Percentiles rank a stretch among this genome's conserved stretches.
Evolutionary conservation across 2,888 invertebrate species (phyloP).

Genomic region (Urechis unicinctus): DNA sequence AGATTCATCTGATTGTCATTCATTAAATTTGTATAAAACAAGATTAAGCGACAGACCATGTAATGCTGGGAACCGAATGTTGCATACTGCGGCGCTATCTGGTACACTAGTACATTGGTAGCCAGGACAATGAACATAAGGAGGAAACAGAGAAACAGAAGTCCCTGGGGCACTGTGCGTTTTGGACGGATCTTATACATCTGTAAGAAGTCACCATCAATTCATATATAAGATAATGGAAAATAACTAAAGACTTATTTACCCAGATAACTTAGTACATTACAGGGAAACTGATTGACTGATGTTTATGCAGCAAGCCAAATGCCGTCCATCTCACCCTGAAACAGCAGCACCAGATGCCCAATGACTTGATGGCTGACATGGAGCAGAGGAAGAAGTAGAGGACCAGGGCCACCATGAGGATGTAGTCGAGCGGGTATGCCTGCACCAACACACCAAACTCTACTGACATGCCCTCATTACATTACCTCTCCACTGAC

Average conservation of each 20-base stretch:
- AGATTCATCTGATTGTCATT: too few relatives aligned
- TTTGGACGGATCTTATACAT: constrained; percentile 48
- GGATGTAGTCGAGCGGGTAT: constrained; percentile 51
- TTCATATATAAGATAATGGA: neutral
- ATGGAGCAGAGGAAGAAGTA: constrained; percentile 50
- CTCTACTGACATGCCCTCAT: too few relatives aligned
- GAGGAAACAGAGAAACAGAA: constrained; percentile 48
- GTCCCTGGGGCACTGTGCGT: constrained; percentile 48
- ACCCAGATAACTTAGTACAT: neutral
- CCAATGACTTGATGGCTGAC: constrained; percentile 47
- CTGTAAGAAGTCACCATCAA: too few relatives aligned
- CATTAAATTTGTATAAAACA: too few relatives aligned
- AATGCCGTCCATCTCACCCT: constrained; percentile 31
- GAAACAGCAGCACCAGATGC: constrained; percentile 50
- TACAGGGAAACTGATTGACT: neutral
- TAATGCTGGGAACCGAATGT: constrained; percentile 51
- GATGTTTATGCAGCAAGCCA: neutral
- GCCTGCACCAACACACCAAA: too few relatives aligned
- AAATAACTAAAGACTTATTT: neutral
- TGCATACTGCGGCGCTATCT: constrained; percentile 50
- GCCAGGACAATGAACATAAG: constrained; percentile 50
- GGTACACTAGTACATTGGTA: constrained; percentile 50
- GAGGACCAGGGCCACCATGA: constrained; percentile 42
- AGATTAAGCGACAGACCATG: constrained; percentile 15
- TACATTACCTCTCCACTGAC: too few relatives aligned